A percentile compares a stretch with the other conserved stretches of the same genome.
These are phyloP conservation scores for Fringilla coelebs DNA, from an alignment of 2,797 vertebrate species.

Conservation along the genomic window DNA sequence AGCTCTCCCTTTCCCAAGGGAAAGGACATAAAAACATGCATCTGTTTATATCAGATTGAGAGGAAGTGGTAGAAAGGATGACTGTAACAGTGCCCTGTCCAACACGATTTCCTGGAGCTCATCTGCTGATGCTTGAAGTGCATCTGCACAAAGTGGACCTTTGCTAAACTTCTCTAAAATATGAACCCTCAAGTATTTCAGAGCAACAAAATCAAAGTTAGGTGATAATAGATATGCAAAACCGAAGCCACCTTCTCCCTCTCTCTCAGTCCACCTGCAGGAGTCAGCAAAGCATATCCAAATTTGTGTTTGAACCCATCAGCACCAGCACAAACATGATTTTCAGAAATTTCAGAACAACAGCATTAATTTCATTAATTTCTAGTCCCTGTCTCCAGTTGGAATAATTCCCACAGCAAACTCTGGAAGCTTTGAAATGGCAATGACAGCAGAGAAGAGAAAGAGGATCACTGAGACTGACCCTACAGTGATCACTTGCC, in stretches of 20 bases:
- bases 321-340: neutral
- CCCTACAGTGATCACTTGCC: neutral
- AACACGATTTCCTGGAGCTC: neutral
- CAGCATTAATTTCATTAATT: neutral
- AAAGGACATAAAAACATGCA: neutral
- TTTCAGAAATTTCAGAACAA: neutral
- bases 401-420: neutral
- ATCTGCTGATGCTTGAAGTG: neutral
- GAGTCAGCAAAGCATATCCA: neutral
- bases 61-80: slow-evolving; percentile 37
- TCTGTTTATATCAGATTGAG: slow-evolving; percentile 5
- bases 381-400: neutral
- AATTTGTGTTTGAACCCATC: neutral
- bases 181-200: neutral
- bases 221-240: neutral
- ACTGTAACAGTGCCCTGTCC: neutral
- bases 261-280: neutral
- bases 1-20: slow-evolving; percentile 14
- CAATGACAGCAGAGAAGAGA: neutral
- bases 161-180: neutral
- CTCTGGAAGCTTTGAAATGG: neutral
- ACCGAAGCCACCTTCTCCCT: neutral
- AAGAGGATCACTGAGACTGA: neutral
- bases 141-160: neutral
- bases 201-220: neutral